These are phyloP conservation scores for Junonia oenone DNA, from an alignment of 2,888 invertebrate genomes.

Conservation along the genomic window DNA sequence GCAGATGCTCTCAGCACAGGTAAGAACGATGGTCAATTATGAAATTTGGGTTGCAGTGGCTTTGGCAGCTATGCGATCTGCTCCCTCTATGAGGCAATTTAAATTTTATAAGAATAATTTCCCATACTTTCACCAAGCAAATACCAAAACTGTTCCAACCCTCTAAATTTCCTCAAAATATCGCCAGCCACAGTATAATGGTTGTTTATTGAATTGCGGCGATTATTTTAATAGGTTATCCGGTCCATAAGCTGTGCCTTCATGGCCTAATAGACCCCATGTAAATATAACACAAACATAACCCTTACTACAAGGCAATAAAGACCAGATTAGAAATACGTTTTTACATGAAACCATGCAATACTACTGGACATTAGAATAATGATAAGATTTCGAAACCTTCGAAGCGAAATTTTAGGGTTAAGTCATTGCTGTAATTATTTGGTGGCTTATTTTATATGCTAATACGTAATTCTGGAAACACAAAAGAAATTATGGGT, in stretches of 20 bases:
- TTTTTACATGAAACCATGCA: conserved; percentile 16
- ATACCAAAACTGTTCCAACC: conserved; percentile 41
- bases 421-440: conserved; percentile 22
- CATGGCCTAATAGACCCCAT: conserved; percentile 21
- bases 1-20: too few relatives aligned
- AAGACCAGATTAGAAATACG: not conserved
- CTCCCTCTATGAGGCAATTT: too few relatives aligned
- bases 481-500: not conserved
- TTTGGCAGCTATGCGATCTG: too few relatives aligned
- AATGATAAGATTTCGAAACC: conserved; percentile 51
- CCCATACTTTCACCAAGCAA: conserved; percentile 20
- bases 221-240: conserved; percentile 71
- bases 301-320: conserved; percentile 6
- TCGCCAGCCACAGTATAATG: conserved; percentile 51
- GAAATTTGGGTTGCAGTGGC: too few relatives aligned
- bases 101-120: not conserved
- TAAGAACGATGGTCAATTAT: too few relatives aligned
- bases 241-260: conserved; percentile 27
- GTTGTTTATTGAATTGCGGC: conserved; percentile 67
- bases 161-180: conserved; percentile 38
- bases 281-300: conserved; percentile 10
- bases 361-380: conserved; percentile 52
- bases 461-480: conserved; percentile 16
- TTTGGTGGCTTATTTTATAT: conserved; percentile 15
- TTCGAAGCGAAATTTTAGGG: conserved; percentile 28